Evolutionary conservation across 2,888 invertebrate species (phyloP).

Genomic region (Drosophila leonis): DNA sequence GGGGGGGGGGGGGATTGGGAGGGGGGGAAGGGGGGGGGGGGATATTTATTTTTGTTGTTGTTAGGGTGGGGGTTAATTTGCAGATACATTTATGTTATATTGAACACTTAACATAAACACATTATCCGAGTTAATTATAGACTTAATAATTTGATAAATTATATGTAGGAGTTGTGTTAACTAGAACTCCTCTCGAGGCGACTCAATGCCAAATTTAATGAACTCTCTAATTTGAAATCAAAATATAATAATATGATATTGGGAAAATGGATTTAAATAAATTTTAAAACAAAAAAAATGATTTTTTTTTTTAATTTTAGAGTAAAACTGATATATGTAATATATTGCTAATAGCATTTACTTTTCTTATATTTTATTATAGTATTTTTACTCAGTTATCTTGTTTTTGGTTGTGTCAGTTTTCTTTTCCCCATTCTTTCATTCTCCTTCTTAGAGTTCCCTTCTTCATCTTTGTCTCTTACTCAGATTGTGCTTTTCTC

Average conservation of each 20-base stretch:
- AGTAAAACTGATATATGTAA: not conserved
- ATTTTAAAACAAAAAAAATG: not conserved
- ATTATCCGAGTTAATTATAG: constrained; percentile 6
- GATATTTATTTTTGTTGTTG: no score
- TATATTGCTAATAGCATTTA: no score
- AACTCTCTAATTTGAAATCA: not conserved
- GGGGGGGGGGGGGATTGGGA: no score
- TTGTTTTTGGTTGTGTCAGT: no score
- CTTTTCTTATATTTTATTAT: no score
- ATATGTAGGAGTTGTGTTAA: not conserved
- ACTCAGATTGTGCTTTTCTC: no score
- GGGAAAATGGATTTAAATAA: not conserved
- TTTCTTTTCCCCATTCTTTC: no score
- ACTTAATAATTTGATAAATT: constrained; percentile 7
- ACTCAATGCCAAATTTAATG: constrained; percentile 2
- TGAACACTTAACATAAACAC: constrained; percentile 3
- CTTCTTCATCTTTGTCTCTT: no score
- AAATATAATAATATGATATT: not conserved
- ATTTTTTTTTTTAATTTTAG: not conserved
- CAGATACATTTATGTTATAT: not conserved
- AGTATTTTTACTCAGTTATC: no score
- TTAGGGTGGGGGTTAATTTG: no score
- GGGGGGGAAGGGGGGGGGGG: no score
- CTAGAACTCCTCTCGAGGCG: not conserved
- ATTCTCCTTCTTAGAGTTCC: no score